phyloP scores from a whole-genome alignment of 2,888 invertebrate species.

The Agrochola macilenta region DNA sequence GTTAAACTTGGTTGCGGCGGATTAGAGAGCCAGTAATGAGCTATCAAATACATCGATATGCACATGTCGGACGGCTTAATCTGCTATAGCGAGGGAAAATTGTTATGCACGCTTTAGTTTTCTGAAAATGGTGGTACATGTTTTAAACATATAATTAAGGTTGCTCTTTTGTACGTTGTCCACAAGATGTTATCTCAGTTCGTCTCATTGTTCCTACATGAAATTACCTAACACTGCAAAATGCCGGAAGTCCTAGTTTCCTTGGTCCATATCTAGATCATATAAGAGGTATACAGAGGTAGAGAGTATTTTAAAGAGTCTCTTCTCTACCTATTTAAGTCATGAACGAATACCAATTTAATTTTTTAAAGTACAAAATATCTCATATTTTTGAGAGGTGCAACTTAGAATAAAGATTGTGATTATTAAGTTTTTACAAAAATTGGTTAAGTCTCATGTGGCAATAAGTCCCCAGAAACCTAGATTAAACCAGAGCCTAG shows the following conservation, averaged over 20 bases:
- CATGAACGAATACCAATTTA: not conserved
- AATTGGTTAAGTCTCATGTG: not conserved
- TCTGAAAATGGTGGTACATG: constrained; percentile 23
- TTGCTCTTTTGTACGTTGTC: not conserved
- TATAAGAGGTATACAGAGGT: not conserved
- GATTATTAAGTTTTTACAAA: not conserved
- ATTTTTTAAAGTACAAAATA: not conserved
- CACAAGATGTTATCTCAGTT: constrained; percentile 22
- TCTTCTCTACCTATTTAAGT: not conserved
- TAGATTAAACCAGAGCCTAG: constrained; percentile 1
- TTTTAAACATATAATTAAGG: not conserved
- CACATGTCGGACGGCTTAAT: constrained; percentile 55
- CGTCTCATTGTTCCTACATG: constrained; percentile 19
- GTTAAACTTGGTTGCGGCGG: constrained; percentile 61
- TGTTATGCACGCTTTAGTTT: constrained; percentile 19
- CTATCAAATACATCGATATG: constrained; percentile 60
- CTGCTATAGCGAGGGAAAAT: constrained; percentile 50
- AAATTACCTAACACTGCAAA: constrained; percentile 10
- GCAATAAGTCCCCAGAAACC: not conserved
- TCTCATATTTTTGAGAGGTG: not conserved
- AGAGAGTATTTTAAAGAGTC: not conserved
- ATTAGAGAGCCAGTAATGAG: constrained; percentile 66
- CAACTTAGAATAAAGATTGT: not conserved
- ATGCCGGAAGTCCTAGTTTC: not conserved
- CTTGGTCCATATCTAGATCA: not conserved